A percentile compares a stretch with the other conserved stretches of the same genome.
Conservation (phyloP, 1,140 invertebrate genomes). For the Bombus waltoni region DNA sequence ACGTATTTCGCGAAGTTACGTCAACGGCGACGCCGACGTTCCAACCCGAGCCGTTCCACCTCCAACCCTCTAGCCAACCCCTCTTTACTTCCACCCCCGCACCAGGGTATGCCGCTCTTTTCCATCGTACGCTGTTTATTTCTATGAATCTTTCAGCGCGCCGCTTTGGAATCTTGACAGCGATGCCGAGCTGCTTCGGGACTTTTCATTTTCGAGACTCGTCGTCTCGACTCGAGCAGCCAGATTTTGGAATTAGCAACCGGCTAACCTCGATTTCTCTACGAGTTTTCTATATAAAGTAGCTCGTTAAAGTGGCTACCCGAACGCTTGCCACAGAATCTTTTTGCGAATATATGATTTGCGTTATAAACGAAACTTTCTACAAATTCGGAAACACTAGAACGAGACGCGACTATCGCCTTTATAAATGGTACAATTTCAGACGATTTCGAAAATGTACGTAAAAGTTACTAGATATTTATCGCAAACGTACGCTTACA, state of each 20-base stretch:
- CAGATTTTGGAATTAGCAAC: neutral
- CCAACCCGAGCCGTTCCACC: neutral
- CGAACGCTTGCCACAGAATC: too few species aligned
- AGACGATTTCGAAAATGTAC: too few species aligned
- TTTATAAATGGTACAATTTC: too few species aligned
- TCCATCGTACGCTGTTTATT: constrained; percentile 20
- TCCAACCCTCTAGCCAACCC: neutral
- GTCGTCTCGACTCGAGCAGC: neutral
- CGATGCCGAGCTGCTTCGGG: neutral
- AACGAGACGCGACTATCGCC: too few species aligned
- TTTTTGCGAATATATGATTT: too few species aligned
- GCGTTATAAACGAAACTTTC: too few species aligned
- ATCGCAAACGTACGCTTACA: too few species aligned
- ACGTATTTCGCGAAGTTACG: constrained; percentile 68
- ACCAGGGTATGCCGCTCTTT: constrained; percentile 25
- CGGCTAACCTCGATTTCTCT: neutral
- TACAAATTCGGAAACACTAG: too few species aligned
- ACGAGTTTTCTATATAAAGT: neutral
- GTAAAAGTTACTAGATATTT: too few species aligned
- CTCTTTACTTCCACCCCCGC: neutral
- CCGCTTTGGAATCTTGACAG: constrained; percentile 44
- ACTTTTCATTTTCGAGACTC: constrained; percentile 21
- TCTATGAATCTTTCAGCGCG: constrained; percentile 60
- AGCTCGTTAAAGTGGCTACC: too few species aligned
- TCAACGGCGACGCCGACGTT: constrained; percentile 58